These are phyloP conservation scores for Shargacucullia verbasci DNA, from an alignment of 2,888 invertebrate species.

Conservation along the genomic window DNA sequence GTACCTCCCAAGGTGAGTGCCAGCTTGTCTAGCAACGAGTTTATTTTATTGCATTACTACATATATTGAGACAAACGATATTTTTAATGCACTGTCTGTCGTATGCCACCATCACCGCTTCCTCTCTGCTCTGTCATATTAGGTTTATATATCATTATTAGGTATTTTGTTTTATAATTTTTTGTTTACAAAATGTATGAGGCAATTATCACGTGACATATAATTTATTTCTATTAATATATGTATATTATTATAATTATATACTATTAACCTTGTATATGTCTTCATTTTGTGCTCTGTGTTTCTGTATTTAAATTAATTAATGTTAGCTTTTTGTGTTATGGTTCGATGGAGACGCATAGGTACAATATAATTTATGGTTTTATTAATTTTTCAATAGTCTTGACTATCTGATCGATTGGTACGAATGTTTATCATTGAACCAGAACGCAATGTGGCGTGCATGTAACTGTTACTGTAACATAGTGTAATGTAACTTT, in stretches of 20 bases:
- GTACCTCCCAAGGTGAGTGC: slow-evolving; percentile 96
- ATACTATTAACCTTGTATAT: slow-evolving; percentile 85
- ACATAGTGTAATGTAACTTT: slow-evolving; percentile 84
- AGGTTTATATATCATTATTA: slow-evolving; percentile 87
- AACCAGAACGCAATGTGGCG: slow-evolving; percentile 87
- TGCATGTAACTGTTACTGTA: slow-evolving; percentile 87
- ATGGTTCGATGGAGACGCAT: slow-evolving; percentile 84
- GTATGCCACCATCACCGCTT: slow-evolving; percentile 90
- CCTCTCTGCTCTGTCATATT: slow-evolving; percentile 90
- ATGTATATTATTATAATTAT: slow-evolving; percentile 77
- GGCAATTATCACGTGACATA: slow-evolving; percentile 88
- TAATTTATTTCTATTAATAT: slow-evolving; percentile 75
- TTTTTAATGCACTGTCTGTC: slow-evolving; percentile 90
- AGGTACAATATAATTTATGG: slow-evolving; percentile 60
- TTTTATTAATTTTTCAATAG: slow-evolving; percentile 54
- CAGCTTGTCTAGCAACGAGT: slow-evolving; percentile 86
- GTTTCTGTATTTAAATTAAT: slow-evolving; percentile 83
- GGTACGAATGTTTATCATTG: slow-evolving; percentile 76
- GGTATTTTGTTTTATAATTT: slow-evolving; percentile 78
- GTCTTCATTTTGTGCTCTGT: slow-evolving; percentile 88
- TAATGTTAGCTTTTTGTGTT: slow-evolving; percentile 88
- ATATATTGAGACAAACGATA: slow-evolving; percentile 88
- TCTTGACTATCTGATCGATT: slow-evolving; percentile 63
- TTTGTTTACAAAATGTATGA: slow-evolving; percentile 82
- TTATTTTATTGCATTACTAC: slow-evolving; percentile 88